A percentile compares a stretch with the other conserved stretches of the same genome.
Evolutionary conservation across 2,113 vertebrate species (phyloP).

Genomic region (Tonatia bakeri): DNA sequence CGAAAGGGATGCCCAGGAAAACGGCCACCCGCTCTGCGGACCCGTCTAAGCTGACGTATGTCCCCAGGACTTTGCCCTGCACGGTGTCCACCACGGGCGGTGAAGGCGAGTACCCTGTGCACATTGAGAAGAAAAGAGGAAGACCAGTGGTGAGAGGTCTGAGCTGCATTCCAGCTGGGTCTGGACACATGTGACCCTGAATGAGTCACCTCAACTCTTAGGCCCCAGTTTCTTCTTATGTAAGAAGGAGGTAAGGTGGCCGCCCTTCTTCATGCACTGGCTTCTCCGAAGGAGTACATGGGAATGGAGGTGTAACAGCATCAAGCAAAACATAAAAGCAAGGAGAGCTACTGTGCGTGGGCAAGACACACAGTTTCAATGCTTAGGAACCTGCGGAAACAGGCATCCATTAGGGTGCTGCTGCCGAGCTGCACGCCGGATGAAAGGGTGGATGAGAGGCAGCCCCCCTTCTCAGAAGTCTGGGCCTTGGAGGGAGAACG

Average conservation of each 20-base stretch:
- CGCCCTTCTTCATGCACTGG: background rate
- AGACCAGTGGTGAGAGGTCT: background rate
- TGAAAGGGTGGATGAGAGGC: background rate
- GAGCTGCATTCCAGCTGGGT: too few relatives aligned
- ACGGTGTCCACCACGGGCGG: constrained; percentile 79
- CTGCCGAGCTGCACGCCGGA: background rate
- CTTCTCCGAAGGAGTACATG: background rate
- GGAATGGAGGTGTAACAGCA: background rate
- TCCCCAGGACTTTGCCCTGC: constrained; percentile 81
- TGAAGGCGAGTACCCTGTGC: constrained; percentile 1
- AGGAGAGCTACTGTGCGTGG: too few relatives aligned
- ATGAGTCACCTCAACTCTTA: background rate
- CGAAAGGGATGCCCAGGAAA: constrained; percentile 86
- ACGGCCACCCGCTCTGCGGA: constrained; percentile 73
- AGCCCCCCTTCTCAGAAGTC: background rate
- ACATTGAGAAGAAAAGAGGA: background rate
- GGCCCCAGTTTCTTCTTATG: background rate
- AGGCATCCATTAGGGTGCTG: fast-evolving
- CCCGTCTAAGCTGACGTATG: constrained; percentile 77
- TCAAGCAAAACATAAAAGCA: background rate
- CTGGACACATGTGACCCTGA: background rate
- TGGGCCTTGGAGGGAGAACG: too few relatives aligned
- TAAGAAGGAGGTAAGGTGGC: background rate
- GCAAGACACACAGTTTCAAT: too few relatives aligned
- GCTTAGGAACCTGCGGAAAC: background rate